Evolutionary conservation across 2,888 invertebrate genomes (phyloP).

Genomic region (Amphipyra tragopoginis): DNA sequence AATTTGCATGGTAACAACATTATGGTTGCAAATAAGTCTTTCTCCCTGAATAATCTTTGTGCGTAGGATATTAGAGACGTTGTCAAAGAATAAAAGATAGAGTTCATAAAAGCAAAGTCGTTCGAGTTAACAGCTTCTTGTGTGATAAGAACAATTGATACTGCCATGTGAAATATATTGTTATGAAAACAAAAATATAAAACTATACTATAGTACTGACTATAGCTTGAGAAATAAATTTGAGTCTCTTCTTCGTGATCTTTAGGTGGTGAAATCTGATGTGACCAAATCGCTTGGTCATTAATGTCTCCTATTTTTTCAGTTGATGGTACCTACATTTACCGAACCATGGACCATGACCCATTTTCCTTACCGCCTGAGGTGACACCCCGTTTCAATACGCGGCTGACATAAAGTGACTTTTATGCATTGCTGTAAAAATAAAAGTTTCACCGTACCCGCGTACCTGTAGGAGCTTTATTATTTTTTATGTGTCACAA

Average conservation of each 20-base stretch:
- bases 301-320: constrained; percentile 28
- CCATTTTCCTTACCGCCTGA: constrained; percentile 71
- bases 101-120: constrained; percentile 8
- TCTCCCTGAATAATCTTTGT: constrained; percentile 10
- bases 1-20: constrained; percentile 15
- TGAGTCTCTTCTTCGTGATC: neutral
- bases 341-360: constrained; percentile 78
- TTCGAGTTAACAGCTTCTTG: constrained; percentile 2
- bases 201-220: too few species aligned
- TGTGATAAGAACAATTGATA: neutral
- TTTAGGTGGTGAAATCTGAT: neutral
- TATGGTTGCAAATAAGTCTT: constrained; percentile 1
- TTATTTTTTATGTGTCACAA: constrained; percentile 59
- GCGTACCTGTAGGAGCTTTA: constrained; percentile 57
- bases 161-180: too few species aligned
- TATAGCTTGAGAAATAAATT: neutral
- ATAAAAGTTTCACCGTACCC: constrained; percentile 63
- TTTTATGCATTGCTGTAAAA: constrained; percentile 71
- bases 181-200: neutral
- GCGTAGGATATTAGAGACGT: constrained; percentile 5
- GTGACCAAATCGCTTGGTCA: constrained; percentile 6
- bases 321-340: constrained; percentile 52
- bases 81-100: constrained; percentile 16
- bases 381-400: constrained; percentile 75
- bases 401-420: constrained; percentile 65